Evolutionary conservation across 2,888 invertebrate genomes (phyloP).

Genomic region (Pristionchus mayeri): DNA sequence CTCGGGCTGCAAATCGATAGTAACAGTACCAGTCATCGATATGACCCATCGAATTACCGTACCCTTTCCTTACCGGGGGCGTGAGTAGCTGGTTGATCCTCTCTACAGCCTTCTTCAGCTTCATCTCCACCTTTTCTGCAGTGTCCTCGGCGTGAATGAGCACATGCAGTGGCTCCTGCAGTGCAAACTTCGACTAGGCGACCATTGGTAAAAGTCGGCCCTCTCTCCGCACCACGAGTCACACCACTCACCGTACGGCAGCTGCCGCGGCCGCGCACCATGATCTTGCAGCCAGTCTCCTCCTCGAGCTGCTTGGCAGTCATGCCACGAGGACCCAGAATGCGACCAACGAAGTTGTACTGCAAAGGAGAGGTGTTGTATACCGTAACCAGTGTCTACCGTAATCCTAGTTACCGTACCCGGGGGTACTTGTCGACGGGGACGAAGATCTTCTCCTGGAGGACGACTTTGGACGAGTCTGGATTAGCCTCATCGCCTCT

Average conservation of each 20-base stretch:
- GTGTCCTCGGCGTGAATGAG: constrained; percentile 46
- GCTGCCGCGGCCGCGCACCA: constrained; percentile 92
- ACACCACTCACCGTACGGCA: constrained; percentile 49
- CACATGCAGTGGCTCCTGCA: constrained; percentile 50
- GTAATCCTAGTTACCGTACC: constrained; percentile 82
- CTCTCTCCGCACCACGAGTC: neutral
- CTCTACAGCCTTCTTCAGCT: constrained; percentile 45
- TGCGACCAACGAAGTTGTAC: constrained; percentile 99
- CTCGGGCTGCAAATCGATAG: constrained; percentile 85
- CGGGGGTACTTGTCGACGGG: constrained; percentile 99
- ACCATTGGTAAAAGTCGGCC: neutral
- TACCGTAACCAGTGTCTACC: neutral
- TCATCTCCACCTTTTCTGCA: constrained; percentile 44
- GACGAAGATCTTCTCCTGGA: constrained; percentile 98
- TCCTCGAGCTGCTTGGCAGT: constrained; percentile 99
- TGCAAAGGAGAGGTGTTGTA: constrained; percentile 78
- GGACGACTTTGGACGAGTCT: constrained; percentile 83
- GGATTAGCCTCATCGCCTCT: constrained; percentile 81
- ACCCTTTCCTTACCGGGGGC: constrained; percentile 31
- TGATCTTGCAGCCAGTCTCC: constrained; percentile 99
- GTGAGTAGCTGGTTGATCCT: constrained; percentile 43
- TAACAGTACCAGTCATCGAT: neutral
- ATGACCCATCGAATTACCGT: neutral
- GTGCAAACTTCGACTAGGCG: constrained; percentile 12
- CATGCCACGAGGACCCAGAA: constrained; percentile 98